Percentiles rank a stretch among this genome's conserved stretches.
Conservation (phyloP, 2,888 invertebrate genomes). For the Drosophila melanosoma region DNA sequence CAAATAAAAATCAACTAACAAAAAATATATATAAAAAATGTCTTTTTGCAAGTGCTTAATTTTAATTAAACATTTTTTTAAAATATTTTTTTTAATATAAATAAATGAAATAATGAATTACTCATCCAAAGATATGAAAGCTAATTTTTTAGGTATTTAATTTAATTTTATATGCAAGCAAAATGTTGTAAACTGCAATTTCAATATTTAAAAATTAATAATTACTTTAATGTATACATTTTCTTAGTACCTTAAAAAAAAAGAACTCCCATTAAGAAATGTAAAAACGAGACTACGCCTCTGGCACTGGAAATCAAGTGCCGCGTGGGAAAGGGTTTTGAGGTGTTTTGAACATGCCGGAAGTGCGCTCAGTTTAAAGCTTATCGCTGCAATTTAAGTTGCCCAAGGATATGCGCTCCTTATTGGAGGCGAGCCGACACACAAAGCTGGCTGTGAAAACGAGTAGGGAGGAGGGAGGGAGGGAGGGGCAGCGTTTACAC, state of each 20-base stretch:
- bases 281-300: background rate
- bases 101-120: too few relatives aligned
- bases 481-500: background rate
- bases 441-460: background rate
- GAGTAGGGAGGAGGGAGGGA: background rate
- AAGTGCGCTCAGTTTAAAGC: constrained; percentile 80
- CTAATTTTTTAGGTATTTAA: background rate
- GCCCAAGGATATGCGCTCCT: constrained; percentile 63
- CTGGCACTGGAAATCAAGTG: constrained; percentile 12
- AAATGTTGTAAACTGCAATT: accelerated
- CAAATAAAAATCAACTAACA: background rate
- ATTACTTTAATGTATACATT: background rate
- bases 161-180: background rate
- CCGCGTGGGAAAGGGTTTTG: constrained; percentile 22
- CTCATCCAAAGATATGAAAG: background rate
- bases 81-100: too few relatives aligned
- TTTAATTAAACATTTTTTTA: too few relatives aligned
- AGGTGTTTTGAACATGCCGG: constrained; percentile 62
- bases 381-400: constrained; percentile 80
- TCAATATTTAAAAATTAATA: background rate
- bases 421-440: constrained; percentile 1
- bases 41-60: too few relatives aligned
- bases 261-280: background rate
- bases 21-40: background rate
- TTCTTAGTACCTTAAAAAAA: too few relatives aligned